Percentiles rank a stretch among this genome's conserved stretches.
Evolutionary conservation across 2,113 vertebrate genomes (phyloP).

Genomic region (Carassius gibelio): DNA sequence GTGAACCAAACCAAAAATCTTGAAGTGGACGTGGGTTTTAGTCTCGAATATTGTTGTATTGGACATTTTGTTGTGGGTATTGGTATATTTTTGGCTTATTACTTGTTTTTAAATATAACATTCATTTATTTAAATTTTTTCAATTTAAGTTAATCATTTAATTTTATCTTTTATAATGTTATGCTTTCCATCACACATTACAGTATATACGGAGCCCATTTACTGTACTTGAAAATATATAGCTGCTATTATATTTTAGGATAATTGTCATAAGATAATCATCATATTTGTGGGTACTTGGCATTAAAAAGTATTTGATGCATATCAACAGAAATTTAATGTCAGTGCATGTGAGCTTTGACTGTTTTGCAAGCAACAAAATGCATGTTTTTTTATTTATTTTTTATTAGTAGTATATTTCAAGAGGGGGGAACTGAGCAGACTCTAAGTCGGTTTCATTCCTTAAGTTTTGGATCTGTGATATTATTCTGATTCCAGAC

Average conservation of each 20-base stretch:
- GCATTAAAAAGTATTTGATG: not conserved
- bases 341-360: not conserved
- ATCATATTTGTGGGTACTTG: too few relatives aligned
- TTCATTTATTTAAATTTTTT: too few relatives aligned
- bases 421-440: not conserved
- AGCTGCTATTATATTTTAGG: not conserved
- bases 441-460: not conserved
- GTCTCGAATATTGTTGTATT: not conserved
- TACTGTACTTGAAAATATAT: not conserved
- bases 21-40: not conserved
- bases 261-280: too few relatives aligned
- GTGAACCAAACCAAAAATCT: not conserved
- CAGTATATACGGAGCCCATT: not conserved
- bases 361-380: not conserved
- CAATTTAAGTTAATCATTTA: too few relatives aligned
- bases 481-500: constrained; percentile 1
- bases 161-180: too few relatives aligned
- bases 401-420: not conserved
- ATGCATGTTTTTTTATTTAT: not conserved
- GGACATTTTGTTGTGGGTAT: not conserved
- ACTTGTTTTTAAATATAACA: too few relatives aligned
- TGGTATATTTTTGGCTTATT: not conserved
- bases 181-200: too few relatives aligned
- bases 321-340: not conserved
- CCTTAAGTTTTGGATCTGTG: not conserved